Evolutionary conservation across 35 echinoderm and acorn worm species (phyloP).

Genomic region (Lytechinus variegatus): DNA sequence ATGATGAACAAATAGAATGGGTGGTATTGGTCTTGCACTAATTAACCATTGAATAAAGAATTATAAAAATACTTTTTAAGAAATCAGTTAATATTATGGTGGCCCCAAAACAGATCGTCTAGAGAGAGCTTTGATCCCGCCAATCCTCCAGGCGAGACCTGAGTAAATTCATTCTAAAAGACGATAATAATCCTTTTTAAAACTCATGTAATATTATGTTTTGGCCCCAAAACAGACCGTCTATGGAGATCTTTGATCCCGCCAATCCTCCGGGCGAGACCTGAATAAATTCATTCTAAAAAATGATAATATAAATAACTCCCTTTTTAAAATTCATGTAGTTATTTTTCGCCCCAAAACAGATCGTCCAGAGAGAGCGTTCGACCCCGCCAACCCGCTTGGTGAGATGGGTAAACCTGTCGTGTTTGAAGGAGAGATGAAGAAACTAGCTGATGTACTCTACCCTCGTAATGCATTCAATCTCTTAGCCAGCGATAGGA

Average conservation of each 20-base stretch:
- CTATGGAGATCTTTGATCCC: background rate
- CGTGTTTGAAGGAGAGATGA: constrained; percentile 8
- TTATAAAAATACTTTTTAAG: too few species aligned
- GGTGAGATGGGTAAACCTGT: constrained; percentile 61
- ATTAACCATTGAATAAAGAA: too few species aligned
- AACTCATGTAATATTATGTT: background rate
- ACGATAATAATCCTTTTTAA: too few species aligned
- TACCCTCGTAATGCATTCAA: constrained; percentile 56
- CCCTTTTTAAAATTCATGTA: background rate
- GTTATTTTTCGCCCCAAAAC: background rate
- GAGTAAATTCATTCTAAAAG: too few species aligned
- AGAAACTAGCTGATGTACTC: background rate
- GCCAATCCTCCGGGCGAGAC: background rate
- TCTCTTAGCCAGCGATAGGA: constrained; percentile 51
- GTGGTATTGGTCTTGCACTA: too few species aligned
- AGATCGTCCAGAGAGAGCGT: background rate
- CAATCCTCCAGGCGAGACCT: background rate
- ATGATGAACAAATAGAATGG: too few species aligned
- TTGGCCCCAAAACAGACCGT: background rate
- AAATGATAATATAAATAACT: too few species aligned
- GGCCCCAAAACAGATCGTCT: background rate
- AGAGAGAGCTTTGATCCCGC: constrained; percentile 15
- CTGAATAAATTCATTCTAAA: too few species aligned
- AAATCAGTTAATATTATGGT: too few species aligned
- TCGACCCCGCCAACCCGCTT: background rate